Conservation (phyloP, 2,888 invertebrate genomes). For the Bibio marci region DNA sequence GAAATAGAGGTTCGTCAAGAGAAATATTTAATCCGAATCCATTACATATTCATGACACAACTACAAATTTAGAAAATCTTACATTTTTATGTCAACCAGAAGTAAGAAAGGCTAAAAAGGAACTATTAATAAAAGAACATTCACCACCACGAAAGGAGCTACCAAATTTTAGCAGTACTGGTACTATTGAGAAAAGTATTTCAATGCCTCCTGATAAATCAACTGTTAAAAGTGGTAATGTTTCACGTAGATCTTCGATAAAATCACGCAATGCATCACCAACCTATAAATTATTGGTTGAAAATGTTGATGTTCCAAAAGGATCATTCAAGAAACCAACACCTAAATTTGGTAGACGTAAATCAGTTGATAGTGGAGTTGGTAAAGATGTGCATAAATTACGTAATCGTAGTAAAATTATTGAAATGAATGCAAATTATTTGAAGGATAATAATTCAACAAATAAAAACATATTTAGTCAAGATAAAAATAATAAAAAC, state of each 20-base stretch:
- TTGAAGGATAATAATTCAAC: slow-evolving; percentile 5
- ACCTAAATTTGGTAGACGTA: slow-evolving; percentile 23
- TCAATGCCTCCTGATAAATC: background rate
- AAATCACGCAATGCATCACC: slow-evolving; percentile 4
- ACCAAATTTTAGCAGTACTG: slow-evolving; percentile 6
- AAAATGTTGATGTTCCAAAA: slow-evolving; percentile 19
- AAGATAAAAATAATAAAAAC: background rate
- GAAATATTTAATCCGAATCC: slow-evolving; percentile 9
- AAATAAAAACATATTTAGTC: no score
- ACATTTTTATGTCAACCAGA: slow-evolving; percentile 25
- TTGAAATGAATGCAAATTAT: slow-evolving; percentile 25
- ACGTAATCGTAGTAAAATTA: slow-evolving; percentile 20
- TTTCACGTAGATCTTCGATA: background rate
- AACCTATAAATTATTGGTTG: slow-evolving; percentile 7
- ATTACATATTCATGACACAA: slow-evolving; percentile 3
- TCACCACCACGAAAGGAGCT: slow-evolving; percentile 14
- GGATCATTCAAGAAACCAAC: slow-evolving; percentile 13
- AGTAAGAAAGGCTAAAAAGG: slow-evolving; percentile 20
- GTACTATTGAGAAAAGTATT: background rate
- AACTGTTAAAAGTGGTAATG: background rate
- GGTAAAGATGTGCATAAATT: slow-evolving; percentile 1
- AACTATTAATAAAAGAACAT: slow-evolving; percentile 18
- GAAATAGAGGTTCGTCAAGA: slow-evolving; percentile 6
- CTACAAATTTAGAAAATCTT: slow-evolving; percentile 6
- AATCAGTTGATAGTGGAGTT: slow-evolving; percentile 12